These are phyloP conservation scores for Caenorhabditis doughertyi DNA, from an alignment of 2,888 invertebrate genomes.

Conservation along the genomic window DNA sequence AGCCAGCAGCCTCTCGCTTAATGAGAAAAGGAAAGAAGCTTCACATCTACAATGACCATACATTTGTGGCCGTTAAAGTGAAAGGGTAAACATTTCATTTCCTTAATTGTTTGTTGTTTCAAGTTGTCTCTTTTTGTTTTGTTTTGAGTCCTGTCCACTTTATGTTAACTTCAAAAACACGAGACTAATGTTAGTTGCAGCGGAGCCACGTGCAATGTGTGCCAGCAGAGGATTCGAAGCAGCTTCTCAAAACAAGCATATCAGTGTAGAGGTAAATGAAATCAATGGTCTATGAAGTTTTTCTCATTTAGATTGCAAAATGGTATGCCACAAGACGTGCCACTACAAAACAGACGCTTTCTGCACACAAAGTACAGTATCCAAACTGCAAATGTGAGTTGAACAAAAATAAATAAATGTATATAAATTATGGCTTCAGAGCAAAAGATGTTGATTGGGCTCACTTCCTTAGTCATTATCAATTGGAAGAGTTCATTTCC, in stretches of 20 bases:
- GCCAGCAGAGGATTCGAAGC: slow-evolving; percentile 77
- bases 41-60: slow-evolving; percentile 82
- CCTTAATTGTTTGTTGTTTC: neutral
- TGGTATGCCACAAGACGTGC: slow-evolving; percentile 82
- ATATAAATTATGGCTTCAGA: slow-evolving; percentile 55
- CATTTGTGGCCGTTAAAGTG: slow-evolving; percentile 82
- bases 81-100: slow-evolving; percentile 74
- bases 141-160: slow-evolving; percentile 22
- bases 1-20: slow-evolving; percentile 75
- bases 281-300: neutral
- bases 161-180: slow-evolving; percentile 42
- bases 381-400: slow-evolving; percentile 75
- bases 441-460: slow-evolving; percentile 81
- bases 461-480: slow-evolving; percentile 78
- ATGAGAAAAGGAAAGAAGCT: slow-evolving; percentile 82
- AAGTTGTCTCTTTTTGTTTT: slow-evolving; percentile 3
- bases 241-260: slow-evolving; percentile 83
- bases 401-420: neutral
- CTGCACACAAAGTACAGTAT: slow-evolving; percentile 77
- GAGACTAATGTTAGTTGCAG: slow-evolving; percentile 75
- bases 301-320: slow-evolving; percentile 79
- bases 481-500: slow-evolving; percentile 80
- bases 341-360: slow-evolving; percentile 80
- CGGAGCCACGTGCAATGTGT: slow-evolving; percentile 81
- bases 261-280: slow-evolving; percentile 81